phyloP scores from a whole-genome alignment of 2,888 invertebrate genomes.

The Zygogramma bicolorata region DNA sequence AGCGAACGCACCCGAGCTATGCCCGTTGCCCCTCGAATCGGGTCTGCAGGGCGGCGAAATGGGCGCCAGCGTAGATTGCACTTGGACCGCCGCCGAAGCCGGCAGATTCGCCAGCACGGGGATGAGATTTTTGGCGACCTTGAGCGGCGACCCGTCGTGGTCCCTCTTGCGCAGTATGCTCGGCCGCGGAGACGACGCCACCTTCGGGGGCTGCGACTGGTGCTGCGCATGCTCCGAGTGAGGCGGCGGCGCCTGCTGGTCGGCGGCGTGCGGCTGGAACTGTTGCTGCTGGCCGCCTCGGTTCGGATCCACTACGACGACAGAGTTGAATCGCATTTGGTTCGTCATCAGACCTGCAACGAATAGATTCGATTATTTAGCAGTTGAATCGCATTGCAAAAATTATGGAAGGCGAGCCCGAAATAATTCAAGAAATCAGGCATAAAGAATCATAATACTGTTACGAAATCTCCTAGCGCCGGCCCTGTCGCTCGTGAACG shows the following conservation, averaged over 20 bases:
- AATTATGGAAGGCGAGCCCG: too few relatives aligned
- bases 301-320: constrained; percentile 65
- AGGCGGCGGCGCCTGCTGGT: constrained; percentile 41
- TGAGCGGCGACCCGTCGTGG: constrained; percentile 78
- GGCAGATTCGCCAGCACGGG: constrained; percentile 63
- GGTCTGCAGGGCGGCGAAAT: constrained; percentile 64
- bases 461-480: too few relatives aligned
- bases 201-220: constrained; percentile 53
- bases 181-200: constrained; percentile 76
- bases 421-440: too few relatives aligned
- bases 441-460: too few relatives aligned
- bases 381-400: too few relatives aligned
- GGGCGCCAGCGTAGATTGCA: constrained; percentile 52
- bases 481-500: too few relatives aligned
- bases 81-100: constrained; percentile 19
- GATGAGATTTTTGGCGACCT: constrained; percentile 74
- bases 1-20: constrained; percentile 63
- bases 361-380: too few relatives aligned
- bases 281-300: constrained; percentile 43
- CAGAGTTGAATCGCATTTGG: constrained; percentile 65
- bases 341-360: constrained; percentile 51
- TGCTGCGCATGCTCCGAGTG: constrained; percentile 43
- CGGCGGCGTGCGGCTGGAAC: constrained; percentile 33
- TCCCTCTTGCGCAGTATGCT: constrained; percentile 91
- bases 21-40: constrained; percentile 65